These are phyloP conservation scores for Flexamia atlantica DNA, from an alignment of 2,888 invertebrate genomes.

Conservation along the genomic window DNA sequence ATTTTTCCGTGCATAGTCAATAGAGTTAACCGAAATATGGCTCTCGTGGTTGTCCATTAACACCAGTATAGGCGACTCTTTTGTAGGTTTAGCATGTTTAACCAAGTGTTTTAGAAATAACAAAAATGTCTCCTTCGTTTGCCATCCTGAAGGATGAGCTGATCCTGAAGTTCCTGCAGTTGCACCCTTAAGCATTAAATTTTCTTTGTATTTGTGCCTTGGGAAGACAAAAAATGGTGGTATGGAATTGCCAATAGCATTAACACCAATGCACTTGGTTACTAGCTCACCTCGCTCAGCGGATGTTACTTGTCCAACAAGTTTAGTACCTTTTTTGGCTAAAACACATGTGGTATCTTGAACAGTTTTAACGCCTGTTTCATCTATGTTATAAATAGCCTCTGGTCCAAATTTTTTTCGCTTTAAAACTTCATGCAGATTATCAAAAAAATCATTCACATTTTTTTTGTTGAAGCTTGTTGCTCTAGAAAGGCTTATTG, in stretches of 20 bases:
- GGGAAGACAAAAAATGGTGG: constrained; percentile 70
- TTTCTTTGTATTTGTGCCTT: constrained; percentile 65
- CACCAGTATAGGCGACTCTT: not conserved
- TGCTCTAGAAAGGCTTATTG: not conserved
- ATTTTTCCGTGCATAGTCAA: not conserved
- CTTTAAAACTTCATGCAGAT: constrained; percentile 60
- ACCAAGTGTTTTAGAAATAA: not conserved
- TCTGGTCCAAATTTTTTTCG: constrained; percentile 40
- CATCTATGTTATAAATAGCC: constrained; percentile 69
- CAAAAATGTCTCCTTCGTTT: not conserved
- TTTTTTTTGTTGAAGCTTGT: constrained; percentile 1
- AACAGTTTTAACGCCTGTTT: constrained; percentile 69
- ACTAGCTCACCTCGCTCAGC: constrained; percentile 70
- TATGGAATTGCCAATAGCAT: constrained; percentile 67
- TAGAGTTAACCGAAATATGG: not conserved
- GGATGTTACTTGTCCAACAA: constrained; percentile 69
- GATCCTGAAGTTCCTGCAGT: constrained; percentile 67
- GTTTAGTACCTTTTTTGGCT: constrained; percentile 67
- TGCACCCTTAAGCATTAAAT: constrained; percentile 71
- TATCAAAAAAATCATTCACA: constrained; percentile 61
- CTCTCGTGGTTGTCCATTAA: not conserved
- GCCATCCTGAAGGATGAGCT: constrained; percentile 31
- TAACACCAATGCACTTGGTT: constrained; percentile 66
- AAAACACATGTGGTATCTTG: constrained; percentile 68
- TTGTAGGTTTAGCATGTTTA: not conserved